Evolutionary conservation across 2,888 invertebrate genomes (phyloP), one percentile per base, ranked within the genome.

Genomic region (Harpagoxenus sublaevis): DNA sequence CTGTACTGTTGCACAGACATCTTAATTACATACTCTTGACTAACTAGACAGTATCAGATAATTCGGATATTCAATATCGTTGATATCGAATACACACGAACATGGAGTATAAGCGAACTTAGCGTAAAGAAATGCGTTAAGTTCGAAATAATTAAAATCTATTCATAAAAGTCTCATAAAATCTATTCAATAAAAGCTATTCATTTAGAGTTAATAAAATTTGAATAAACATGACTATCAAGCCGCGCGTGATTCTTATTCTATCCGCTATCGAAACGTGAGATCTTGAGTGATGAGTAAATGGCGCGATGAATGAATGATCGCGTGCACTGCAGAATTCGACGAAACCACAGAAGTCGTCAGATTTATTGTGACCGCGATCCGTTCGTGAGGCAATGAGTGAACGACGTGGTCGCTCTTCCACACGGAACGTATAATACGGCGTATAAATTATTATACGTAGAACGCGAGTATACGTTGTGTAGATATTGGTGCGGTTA

Each of bases 361-460:
- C 15, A 63, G 18, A 71, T 84, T 53, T 84, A 83, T 79, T 53
- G 23, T 12, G 51, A 48, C 39, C 48, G 51, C 74, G 42, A 23
- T 2, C 39, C 55, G 28, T 55, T 60, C 65, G 81, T 63, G 85
- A 78, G 63, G 74, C 83, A 84, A 84, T 79, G 81, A 86, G 84
- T 62, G 75, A 85, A 85, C 62, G 88, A 82, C 73, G 65, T 31
- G 78, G 53, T 82, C 78, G 65, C 48, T 78, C 66, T 83, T 75
- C 63, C 74, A 70, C 62, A 83, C 83, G 79, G 68, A 83, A 84
- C 68, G 74, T 65, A 63, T 60, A 81, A 86, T 85, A 85, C 39
- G 82, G 78, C 77, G 86, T 84, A 89, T 87, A 87, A 90, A 90
- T 90, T 87, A 90, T 86, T 90, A 89, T 86, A 87, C 87, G 74